Evolutionary conservation across 2,113 vertebrate genomes (phyloP).

Genomic region (Madoqua kirkii): DNA sequence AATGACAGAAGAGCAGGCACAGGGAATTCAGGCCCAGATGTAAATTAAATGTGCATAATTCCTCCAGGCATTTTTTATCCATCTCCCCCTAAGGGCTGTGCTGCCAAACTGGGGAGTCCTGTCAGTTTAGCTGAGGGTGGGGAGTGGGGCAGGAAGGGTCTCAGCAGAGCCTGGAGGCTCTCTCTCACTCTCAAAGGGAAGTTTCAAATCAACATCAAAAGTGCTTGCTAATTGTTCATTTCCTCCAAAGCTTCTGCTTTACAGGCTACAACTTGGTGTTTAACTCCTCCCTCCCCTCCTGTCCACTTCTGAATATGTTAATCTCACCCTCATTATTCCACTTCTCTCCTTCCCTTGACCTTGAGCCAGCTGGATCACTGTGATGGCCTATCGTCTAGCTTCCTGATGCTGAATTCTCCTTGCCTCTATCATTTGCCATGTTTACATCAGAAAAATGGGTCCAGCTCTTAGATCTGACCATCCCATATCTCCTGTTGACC

Average conservation of each 20-base stretch:
- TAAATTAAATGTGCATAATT: constrained; percentile 50
- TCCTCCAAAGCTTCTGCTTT: neutral
- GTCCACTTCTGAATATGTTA: neutral
- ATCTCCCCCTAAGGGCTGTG: neutral
- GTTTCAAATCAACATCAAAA: neutral
- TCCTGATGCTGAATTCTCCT: neutral
- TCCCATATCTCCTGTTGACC: neutral
- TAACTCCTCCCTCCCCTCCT: neutral
- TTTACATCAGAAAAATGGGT: too few species aligned
- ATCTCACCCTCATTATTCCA: neutral
- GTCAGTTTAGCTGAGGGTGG: accelerated
- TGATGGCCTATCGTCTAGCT: neutral
- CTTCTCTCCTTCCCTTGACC: neutral
- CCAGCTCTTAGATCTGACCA: too few species aligned
- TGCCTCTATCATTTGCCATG: neutral
- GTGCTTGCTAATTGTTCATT: neutral
- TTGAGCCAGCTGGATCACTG: neutral
- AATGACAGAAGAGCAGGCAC: constrained; percentile 1
- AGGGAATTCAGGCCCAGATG: constrained; percentile 41
- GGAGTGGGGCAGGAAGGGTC: too few species aligned
- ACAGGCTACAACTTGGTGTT: neutral
- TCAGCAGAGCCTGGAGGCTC: neutral
- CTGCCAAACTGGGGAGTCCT: neutral
- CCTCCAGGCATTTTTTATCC: neutral
- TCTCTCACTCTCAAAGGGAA: neutral